Evolutionary conservation across 1,140 invertebrate species (phyloP).

Genomic region (Arion vulgaris): DNA sequence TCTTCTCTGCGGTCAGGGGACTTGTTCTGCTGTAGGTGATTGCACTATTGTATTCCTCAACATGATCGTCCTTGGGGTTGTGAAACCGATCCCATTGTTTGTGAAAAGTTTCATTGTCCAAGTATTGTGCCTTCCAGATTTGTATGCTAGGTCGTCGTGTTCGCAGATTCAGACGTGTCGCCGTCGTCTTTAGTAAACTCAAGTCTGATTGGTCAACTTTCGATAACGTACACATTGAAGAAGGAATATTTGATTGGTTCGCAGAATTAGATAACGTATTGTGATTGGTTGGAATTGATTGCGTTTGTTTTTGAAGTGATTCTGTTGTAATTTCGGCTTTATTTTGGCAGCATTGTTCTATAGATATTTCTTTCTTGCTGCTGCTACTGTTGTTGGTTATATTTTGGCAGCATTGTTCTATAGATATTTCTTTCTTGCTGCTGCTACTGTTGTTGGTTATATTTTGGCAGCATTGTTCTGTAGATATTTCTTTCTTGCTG

Average conservation of each 20-base stretch:
- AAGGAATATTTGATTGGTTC: background rate
- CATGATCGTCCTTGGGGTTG: background rate
- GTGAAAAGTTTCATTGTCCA: background rate
- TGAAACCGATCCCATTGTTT: background rate
- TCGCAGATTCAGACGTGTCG: background rate
- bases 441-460: too few relatives aligned
- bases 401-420: too few relatives aligned
- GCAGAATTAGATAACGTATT: background rate
- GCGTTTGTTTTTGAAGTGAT: too few relatives aligned
- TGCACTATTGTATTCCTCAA: background rate
- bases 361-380: too few relatives aligned
- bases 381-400: too few relatives aligned
- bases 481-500: too few relatives aligned
- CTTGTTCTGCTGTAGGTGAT: too few relatives aligned
- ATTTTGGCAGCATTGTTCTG: too few relatives aligned
- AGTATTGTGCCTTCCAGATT: background rate
- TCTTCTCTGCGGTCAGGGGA: background rate
- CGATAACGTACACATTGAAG: background rate
- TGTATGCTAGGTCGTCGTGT: background rate
- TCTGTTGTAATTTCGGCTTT: too few relatives aligned
- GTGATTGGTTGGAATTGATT: background rate
- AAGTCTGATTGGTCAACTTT: slow-evolving; percentile 9
- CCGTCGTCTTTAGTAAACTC: background rate
- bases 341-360: too few relatives aligned
- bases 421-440: too few relatives aligned